Evolutionary conservation across 1,140 invertebrate species (phyloP), one percentile per base, ranked within the genome.

Genomic region (Drosophila pseudoananassae): DNA sequence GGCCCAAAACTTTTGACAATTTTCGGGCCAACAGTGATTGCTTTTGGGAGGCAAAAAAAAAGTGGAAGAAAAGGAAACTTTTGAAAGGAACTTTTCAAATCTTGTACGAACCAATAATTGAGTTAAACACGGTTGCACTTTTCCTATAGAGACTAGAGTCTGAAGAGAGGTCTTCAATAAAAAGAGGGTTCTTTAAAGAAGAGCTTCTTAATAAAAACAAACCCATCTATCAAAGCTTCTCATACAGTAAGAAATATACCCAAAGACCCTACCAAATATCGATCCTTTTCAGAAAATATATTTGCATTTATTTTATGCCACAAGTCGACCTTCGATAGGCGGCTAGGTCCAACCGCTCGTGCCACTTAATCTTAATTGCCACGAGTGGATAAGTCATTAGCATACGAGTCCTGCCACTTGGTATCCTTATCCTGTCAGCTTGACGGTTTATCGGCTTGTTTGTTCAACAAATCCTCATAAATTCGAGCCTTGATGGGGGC

Each of bases 281-380:
- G 29, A 33, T 27, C 8, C 5, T n/a, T 12, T 38, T n/a, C n/a
- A n/a, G n/a, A n/a, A n/a, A n/a, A n/a, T n/a, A n/a, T n/a, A n/a
- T n/a, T n/a, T n/a, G n/a, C n/a, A n/a, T n/a, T n/a, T 1, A 23
- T 46, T 36, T 36, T 10, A 53, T 33, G 49, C 20, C 63, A 8
- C 5, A 4, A 33, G 23, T 55, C 55, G 63, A 47, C 65, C 65
- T 69, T 68, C 49, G 25, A 17, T 36, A 56, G 50, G 43, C 51
- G 8, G 5, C 4, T 3, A 23, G 27, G 31, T n/a, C 31, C 14
- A 14, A 1, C 38, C n/a, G 0, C 38, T 14, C 38, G 4, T 9
- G 70, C 59, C 72, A 76, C 66, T 84, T 84, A 77, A 80, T 80
- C 72, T 84, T 85, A 80, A 84, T 84, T 76, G 81, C 76, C 81